A percentile compares a stretch with the other conserved stretches of the same genome.
phyloP scores from a whole-genome alignment of 2,888 invertebrate species.

The Dryadula phaetusa region DNA sequence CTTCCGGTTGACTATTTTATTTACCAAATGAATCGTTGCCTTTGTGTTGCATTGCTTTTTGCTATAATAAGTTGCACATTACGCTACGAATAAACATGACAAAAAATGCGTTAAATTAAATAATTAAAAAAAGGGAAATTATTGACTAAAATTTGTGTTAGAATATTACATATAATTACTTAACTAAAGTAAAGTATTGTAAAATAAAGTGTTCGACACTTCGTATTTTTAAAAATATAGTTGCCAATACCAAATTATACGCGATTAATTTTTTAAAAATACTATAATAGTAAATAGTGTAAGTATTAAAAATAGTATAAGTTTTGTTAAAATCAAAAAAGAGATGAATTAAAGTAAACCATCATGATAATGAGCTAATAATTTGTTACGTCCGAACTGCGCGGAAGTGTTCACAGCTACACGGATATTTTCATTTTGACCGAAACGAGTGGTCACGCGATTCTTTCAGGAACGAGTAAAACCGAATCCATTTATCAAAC shows the following conservation, averaged over 20 bases:
- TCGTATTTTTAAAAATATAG: too few species aligned
- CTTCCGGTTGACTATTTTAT: conserved; percentile 54
- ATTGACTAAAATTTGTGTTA: neutral
- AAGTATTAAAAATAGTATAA: too few species aligned
- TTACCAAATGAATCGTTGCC: conserved; percentile 25
- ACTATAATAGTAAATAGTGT: too few species aligned
- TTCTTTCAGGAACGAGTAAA: conserved; percentile 42
- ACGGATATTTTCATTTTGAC: conserved; percentile 59
- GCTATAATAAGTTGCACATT: neutral
- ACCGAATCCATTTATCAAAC: conserved; percentile 40
- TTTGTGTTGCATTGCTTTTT: conserved; percentile 1
- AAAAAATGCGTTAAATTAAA: neutral
- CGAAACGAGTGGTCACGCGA: conserved; percentile 57
- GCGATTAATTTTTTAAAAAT: too few species aligned
- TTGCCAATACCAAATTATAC: too few species aligned
- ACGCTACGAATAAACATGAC: neutral
- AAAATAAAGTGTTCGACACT: too few species aligned
- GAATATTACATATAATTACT: neutral
- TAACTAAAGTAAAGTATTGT: too few species aligned
- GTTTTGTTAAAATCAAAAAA: too few species aligned
- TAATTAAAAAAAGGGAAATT: too few species aligned
- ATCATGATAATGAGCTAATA: neutral
- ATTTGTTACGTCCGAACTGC: conserved; percentile 46
- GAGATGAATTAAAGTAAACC: neutral
- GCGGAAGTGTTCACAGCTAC: conserved; percentile 58